Evolutionary conservation across 2,113 vertebrate species (phyloP).

Genomic region (Numenius arquata): DNA sequence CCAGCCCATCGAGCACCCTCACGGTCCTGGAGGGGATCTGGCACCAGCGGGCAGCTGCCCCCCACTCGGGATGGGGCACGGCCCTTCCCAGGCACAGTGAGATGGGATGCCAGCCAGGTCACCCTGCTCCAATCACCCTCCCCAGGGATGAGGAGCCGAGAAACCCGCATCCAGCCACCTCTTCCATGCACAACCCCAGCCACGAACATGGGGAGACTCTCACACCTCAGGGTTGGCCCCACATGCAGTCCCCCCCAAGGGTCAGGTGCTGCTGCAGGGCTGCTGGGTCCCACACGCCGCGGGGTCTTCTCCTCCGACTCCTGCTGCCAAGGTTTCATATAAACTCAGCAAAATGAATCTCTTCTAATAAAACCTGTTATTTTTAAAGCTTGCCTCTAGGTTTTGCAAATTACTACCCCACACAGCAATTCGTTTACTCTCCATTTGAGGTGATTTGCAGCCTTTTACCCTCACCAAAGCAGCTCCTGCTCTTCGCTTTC

Average conservation of each 20-base stretch:
- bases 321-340: neutral
- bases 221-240: accelerated
- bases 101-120: neutral
- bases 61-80: accelerated
- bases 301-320: accelerated
- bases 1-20: neutral
- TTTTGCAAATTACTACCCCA: neutral
- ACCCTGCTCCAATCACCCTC: neutral
- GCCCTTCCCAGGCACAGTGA: neutral
- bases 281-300: accelerated
- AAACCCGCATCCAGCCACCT: accelerated
- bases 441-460: neutral
- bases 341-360: neutral
- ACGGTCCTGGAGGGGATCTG: accelerated
- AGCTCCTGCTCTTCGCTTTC: neutral
- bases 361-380: constrained; percentile 17
- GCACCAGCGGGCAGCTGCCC: neutral
- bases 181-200: accelerated
- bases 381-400: neutral
- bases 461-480: neutral
- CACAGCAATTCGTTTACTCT: constrained; percentile 9
- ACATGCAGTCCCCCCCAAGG: accelerated
- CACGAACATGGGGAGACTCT: neutral
- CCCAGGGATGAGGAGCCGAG: accelerated
- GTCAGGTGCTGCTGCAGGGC: neutral